Base-by-base conservation (phyloP, 2,888 invertebrate genomes). In the Callyntrura sp. region DNA sequence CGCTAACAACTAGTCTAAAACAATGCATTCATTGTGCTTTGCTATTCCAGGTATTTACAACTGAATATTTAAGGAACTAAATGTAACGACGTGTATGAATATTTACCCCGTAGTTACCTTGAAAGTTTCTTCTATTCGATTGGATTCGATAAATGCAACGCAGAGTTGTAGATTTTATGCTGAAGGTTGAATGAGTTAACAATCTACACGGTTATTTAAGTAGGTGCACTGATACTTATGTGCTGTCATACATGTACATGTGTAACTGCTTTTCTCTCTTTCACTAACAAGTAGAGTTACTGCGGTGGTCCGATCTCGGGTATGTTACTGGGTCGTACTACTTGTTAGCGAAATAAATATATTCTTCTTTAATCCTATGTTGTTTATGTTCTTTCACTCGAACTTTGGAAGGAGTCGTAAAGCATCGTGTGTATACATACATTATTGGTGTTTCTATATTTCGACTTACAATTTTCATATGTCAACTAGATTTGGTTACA, bases 201-300 rank as follows among this genome's bases (percentile, higher is more conserved):
- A 88, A 88, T 88, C 82, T 88, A 83, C n/a, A n/a, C 88, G 88
- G 82, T 82, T 82, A 88, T 88, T 88, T 88, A 82, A 82, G 82
- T 62, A 25, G 88, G 76, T 76, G 76, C 60, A 60, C 48, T 35
- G 8, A 20, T n/a, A 23, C 68, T 12, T 17, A 1, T 17, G 14
- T 62, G 1, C 23, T 35, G n/a, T 35, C 35, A 35, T n/a, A n/a
- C n/a, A n/a, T 35, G 0, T 68, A 68, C n/a, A 35, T 68, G 68
- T 68, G 35, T 28, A 23, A 8, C 0, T 35, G 12, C n/a, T 12
- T 5, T 17, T 35, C 5, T 2, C 5, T 17, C n/a, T 57, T 17
- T 57, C 14, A 35, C 35, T 35, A 6, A 35, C 35, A 35, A 35
- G 35, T 35, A 35, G 35, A 6, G 35, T 35, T 35, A 6, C 6